Evolutionary conservation across 2,113 vertebrate genomes (phyloP).

Genomic region (Oenanthe melanoleuca): DNA sequence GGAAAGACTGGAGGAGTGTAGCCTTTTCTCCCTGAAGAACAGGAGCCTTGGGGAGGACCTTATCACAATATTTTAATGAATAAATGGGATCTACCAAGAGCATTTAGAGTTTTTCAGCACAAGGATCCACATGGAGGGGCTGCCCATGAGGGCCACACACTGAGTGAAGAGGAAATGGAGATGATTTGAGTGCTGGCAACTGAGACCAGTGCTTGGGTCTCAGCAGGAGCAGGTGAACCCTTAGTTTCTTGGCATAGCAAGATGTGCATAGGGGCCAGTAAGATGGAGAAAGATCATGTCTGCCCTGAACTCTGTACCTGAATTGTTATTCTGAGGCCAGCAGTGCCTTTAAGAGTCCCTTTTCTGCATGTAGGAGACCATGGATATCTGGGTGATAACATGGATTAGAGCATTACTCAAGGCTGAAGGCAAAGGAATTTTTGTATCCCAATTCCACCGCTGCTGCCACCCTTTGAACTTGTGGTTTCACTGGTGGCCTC

Average conservation of each 20-base stretch:
- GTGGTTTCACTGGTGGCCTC: too few species aligned
- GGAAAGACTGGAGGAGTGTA: not conserved
- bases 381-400: rapidly evolving
- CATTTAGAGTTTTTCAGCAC: not conserved
- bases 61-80: not conserved
- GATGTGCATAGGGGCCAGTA: not conserved
- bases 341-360: not conserved
- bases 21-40: not conserved
- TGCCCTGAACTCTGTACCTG: not conserved
- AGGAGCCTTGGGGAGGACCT: not conserved
- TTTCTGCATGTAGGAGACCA: not conserved
- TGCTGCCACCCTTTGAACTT: not conserved
- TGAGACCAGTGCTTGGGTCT: not conserved
- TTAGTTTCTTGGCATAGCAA: not conserved
- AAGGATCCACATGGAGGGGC: not conserved
- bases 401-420: not conserved
- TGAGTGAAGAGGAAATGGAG: not conserved
- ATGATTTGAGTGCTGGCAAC: not conserved
- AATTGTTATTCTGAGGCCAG: not conserved
- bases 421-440: not conserved
- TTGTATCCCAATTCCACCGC: not conserved
- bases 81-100: not conserved
- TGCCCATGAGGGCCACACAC: not conserved
- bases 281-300: not conserved
- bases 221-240: not conserved